A percentile compares a stretch with the other conserved stretches of the same genome.
phyloP scores from a whole-genome alignment of 2,888 invertebrate genomes.

The Thymelicus lineola region DNA sequence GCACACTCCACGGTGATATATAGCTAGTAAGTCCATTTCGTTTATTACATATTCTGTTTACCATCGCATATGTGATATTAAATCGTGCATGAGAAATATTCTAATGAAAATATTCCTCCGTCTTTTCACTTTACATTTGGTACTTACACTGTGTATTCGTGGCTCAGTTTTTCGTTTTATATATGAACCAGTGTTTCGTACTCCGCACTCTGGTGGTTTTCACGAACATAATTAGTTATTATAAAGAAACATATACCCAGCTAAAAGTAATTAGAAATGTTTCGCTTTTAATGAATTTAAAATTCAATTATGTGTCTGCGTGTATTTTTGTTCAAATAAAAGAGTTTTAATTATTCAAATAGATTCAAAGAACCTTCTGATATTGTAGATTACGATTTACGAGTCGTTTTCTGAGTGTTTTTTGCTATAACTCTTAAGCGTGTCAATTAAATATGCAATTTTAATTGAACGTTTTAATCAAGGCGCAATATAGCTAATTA shows the following conservation, averaged over 20 bases:
- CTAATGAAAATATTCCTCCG: slow-evolving; percentile 21
- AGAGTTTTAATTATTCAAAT: slow-evolving; percentile 32
- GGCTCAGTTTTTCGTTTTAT: slow-evolving; percentile 20
- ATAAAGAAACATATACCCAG: slow-evolving; percentile 34
- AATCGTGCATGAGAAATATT: slow-evolving; percentile 33
- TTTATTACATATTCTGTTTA: slow-evolving; percentile 64
- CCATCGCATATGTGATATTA: slow-evolving; percentile 37
- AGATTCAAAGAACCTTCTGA: slow-evolving; percentile 29
- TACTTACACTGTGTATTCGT: slow-evolving; percentile 23
- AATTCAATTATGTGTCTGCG: slow-evolving; percentile 34
- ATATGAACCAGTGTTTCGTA: slow-evolving; percentile 34
- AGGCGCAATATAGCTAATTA: neutral
- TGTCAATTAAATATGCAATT: slow-evolving; percentile 11
- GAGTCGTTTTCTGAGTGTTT: slow-evolving; percentile 3
- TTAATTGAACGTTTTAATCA: slow-evolving; percentile 13
- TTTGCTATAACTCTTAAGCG: neutral
- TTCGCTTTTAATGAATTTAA: slow-evolving; percentile 33
- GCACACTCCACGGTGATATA: slow-evolving; percentile 43
- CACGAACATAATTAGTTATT: slow-evolving; percentile 37
- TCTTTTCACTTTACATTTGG: slow-evolving; percentile 14
- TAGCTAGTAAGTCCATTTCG: slow-evolving; percentile 59
- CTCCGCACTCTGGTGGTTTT: slow-evolving; percentile 24
- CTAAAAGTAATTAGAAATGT: slow-evolving; percentile 37
- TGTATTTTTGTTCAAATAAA: slow-evolving; percentile 32
- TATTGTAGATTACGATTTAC: slow-evolving; percentile 26